phyloP scores from a whole-genome alignment of 2,113 vertebrate genomes.

The Chrysochloris asiatica region DNA sequence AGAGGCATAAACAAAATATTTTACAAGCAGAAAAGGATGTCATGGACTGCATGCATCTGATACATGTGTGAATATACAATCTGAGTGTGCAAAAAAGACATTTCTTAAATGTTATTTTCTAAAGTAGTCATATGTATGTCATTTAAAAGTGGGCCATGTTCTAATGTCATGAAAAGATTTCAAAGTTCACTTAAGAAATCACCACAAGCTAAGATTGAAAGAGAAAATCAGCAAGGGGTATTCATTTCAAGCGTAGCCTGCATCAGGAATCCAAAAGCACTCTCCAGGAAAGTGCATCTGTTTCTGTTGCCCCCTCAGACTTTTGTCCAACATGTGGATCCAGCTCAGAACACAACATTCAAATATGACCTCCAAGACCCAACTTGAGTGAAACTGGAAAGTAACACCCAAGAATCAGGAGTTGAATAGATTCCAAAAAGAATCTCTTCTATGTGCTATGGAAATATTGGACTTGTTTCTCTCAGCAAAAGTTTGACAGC shows the following conservation, averaged over 20 bases:
- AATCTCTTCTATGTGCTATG: neutral
- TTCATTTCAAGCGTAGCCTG: neutral
- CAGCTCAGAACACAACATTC: neutral
- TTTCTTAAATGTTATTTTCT: neutral
- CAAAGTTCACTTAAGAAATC: neutral
- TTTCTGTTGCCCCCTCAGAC: neutral
- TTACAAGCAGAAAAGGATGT: neutral
- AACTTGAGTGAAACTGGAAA: neutral
- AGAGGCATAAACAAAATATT: neutral
- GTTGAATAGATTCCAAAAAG: neutral
- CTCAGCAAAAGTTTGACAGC: neutral
- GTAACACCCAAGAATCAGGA: neutral
- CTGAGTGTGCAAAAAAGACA: no score
- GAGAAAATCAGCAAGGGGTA: neutral
- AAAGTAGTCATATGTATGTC: neutral
- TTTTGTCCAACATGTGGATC: neutral
- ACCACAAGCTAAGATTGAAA: neutral
- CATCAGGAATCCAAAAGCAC: neutral
- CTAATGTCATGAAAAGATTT: neutral
- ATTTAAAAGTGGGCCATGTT: neutral
- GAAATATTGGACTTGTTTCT: neutral
- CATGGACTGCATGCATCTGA: fast-evolving
- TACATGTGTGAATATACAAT: neutral
- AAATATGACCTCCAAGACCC: neutral
- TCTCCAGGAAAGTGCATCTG: neutral